Evolutionary conservation across 1,140 invertebrate genomes (phyloP), one percentile per base, ranked within the genome.

Genomic region (Nasonia vitripennis): DNA sequence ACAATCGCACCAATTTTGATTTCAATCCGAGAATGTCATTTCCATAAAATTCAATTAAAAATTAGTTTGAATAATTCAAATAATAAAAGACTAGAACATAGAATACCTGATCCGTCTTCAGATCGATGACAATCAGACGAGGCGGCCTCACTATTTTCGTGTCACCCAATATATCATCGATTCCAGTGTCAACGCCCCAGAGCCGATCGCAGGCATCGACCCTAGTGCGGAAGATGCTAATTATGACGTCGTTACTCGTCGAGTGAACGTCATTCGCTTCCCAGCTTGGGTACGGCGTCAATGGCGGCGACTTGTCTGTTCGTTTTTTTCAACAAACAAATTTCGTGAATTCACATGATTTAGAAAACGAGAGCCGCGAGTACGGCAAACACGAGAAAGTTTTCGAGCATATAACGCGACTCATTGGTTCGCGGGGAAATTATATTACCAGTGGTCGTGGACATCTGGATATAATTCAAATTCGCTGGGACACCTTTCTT

Each of bases 151-250:
- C 94, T n/a, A 95, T 90, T 87, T 95, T 94, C 0, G 91, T 91
- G 73, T 94, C 92, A 88, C 95, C 96, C 70, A 96, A 92, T 90
- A 97, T 96, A 91, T 97, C 95, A 84, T 95, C 95, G 41, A 96
- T 89, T n/a, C 96, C 96, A 14, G 95, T 95, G 90, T 97, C 96
- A 89, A 97, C 93, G 41, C 95, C 95, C 96, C 96, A 97, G 12
- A 97, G 92, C 75, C 96, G 94, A 90, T 96, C 95, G 87, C 96
- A 97, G 2, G 93, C 93, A 90, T 97, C 96, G 20, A 96, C 94
- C 23, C 94, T 94, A 1, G 95, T 94, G 34, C 96, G 92, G 87
- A 96, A 96, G 2, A 96, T 95, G 9, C 95, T 96, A 0, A 96
- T 93, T 2, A 96, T 94, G 1, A 94, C 92, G 87, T 95, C 95